phyloP scores from a whole-genome alignment of 2,797 vertebrate genomes.

The Cyprinodon diabolis region DNA sequence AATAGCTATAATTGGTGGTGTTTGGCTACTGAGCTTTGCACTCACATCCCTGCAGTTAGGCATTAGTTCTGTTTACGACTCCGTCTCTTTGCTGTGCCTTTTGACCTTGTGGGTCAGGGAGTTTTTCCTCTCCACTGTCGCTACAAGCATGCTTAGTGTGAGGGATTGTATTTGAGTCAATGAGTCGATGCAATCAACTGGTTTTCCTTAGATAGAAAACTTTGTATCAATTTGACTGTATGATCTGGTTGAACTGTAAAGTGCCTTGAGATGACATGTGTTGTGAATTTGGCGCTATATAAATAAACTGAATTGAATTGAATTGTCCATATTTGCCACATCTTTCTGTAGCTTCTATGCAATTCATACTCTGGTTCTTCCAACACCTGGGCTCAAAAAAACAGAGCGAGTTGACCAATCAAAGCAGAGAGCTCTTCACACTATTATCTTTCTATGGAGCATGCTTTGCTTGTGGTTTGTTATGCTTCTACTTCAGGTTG shows the following conservation, averaged over 20 bases:
- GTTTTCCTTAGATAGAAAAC: no score
- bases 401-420: not conserved
- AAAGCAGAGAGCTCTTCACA: slow-evolving; percentile 1
- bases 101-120: no score
- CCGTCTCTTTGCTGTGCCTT: accelerated
- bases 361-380: slow-evolving; percentile 4
- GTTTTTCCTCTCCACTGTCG: no score
- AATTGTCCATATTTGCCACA: not conserved
- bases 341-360: slow-evolving; percentile 28
- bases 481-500: not conserved
- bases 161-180: no score
- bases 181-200: no score
- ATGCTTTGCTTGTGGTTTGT: slow-evolving; percentile 2
- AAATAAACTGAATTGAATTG: no score
- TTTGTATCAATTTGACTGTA: no score
- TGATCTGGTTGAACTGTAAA: no score
- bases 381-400: not conserved
- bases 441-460: not conserved
- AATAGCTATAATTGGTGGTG: not conserved
- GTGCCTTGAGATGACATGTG: no score
- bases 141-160: no score
- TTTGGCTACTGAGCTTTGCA: slow-evolving; percentile 21
- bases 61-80: not conserved
- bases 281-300: no score
- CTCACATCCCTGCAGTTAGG: accelerated